Conservation (phyloP, 2,797 vertebrate species). For the Orientallactaga sibirica region DNA sequence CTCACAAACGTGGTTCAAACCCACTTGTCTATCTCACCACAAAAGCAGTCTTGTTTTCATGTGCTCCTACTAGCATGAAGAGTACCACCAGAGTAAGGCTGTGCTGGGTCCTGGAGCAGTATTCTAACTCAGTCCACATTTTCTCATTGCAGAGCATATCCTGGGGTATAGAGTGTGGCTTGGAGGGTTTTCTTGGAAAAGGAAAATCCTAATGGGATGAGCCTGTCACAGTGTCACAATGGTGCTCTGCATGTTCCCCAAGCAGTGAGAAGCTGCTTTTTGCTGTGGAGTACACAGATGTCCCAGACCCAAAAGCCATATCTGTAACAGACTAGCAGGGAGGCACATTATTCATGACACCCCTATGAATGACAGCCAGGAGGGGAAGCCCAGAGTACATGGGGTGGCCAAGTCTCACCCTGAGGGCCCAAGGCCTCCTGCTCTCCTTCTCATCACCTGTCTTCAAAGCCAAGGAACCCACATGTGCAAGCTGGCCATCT, state of each 20-base stretch:
- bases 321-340: not conserved
- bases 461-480: not conserved
- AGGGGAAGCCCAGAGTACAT: too few species aligned
- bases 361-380: not conserved
- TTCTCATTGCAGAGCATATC: not conserved
- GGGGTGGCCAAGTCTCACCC: not conserved
- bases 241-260: accelerated
- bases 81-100: not conserved
- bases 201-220: not conserved
- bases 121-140: not conserved
- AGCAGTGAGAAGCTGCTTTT: not conserved
- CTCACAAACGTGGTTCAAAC: slow-evolving; percentile 74
- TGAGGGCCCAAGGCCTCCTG: too few species aligned
- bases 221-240: too few species aligned
- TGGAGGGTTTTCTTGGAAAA: not conserved
- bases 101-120: not conserved
- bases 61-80: not conserved
- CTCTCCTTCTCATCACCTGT: too few species aligned
- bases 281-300: not conserved
- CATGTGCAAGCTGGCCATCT: too few species aligned
- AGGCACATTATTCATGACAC: not conserved
- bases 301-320: not conserved
- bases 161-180: not conserved
- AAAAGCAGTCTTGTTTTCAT: not conserved
- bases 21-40: slow-evolving; percentile 25